Evolutionary conservation across 1,140 invertebrate species (phyloP), one percentile per base, ranked within the genome.

Genomic region (Coenobita brevimanus): DNA sequence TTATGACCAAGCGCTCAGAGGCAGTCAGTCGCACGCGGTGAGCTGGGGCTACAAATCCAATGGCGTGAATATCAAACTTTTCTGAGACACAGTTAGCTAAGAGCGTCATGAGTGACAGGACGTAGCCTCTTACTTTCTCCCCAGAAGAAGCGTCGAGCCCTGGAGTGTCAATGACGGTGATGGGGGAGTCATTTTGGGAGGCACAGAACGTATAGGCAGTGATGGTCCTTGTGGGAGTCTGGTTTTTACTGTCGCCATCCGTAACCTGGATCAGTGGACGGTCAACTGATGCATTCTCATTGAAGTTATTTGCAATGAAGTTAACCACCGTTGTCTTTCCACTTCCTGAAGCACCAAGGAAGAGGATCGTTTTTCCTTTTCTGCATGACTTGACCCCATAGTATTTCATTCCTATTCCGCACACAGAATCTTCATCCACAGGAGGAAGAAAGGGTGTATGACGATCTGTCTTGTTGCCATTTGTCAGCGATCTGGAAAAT

Each of bases 1-100:
- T 50, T 69, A 84, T 84, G 17, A 84, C 67, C 27, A 84, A 46
- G 24, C 82, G 82, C 30, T 84, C 82, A 54, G 82, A 84, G 33
- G 82, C 73, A 4, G 82, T 84, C 27, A 84, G 24, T n/a, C 82
- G 82, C n/a, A 84, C 82, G 15, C 73, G n/a, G 27, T 84, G 64
- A 54, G 82, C 82, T 33, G 73, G 82, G 17, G 50, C 82, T 24
- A 84, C 82, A 73, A 84, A 75, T 24, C 67, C 82, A 73, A 84
- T 84, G 64, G 67, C 82, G 62, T 84, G 82, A 15, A 84, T 84
- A 2, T 75, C n/a, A 33, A 54, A 60, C 21, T 73, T 73, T 36
- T 84, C 36, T 27, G 67, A 54, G 4, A 46, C 64, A 54, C 27
- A 67, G 75, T 84, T 84, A 30, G 82, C 82, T 24, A 84, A 67